phyloP scores from a whole-genome alignment of 2,113 vertebrate genomes.

The Etheostoma cragini region DNA sequence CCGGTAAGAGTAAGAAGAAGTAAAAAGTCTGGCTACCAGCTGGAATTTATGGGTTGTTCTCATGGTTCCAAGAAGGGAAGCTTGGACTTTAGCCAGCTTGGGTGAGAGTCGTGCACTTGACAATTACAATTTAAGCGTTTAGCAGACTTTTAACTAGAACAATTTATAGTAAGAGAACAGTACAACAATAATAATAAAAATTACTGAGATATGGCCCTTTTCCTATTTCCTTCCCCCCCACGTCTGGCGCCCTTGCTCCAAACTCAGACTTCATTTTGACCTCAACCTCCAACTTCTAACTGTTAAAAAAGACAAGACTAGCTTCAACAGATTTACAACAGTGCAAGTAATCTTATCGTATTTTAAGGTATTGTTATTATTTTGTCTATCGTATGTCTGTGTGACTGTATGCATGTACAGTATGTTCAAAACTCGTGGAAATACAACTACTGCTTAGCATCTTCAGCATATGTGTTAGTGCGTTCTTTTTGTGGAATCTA shows the following conservation, averaged over 20 bases:
- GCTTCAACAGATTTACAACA: neutral
- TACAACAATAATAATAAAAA: no score
- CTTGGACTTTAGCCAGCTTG: neutral
- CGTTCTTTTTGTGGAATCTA: neutral
- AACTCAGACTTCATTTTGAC: no score
- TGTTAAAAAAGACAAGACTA: neutral
- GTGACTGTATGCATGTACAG: neutral
- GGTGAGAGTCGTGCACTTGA: neutral
- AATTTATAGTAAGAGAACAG: neutral
- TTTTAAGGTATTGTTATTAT: neutral
- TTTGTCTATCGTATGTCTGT: neutral
- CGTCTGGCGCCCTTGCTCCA: no score
- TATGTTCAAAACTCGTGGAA: neutral
- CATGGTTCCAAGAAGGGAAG: slow-evolving; percentile 20
- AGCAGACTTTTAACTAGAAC: neutral
- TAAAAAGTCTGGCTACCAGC: slow-evolving; percentile 26
- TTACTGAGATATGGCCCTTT: no score
- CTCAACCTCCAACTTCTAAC: no score
- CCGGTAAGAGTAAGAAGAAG: slow-evolving; percentile 3
- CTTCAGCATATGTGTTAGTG: neutral
- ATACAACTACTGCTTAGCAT: neutral
- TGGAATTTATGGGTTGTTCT: slow-evolving; percentile 31
- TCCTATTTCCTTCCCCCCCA: no score
- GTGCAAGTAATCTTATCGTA: no score
- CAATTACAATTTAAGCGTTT: slow-evolving; percentile 11